phyloP scores from a whole-genome alignment of 2,888 invertebrate species.

The Epicampocera succincta region DNA sequence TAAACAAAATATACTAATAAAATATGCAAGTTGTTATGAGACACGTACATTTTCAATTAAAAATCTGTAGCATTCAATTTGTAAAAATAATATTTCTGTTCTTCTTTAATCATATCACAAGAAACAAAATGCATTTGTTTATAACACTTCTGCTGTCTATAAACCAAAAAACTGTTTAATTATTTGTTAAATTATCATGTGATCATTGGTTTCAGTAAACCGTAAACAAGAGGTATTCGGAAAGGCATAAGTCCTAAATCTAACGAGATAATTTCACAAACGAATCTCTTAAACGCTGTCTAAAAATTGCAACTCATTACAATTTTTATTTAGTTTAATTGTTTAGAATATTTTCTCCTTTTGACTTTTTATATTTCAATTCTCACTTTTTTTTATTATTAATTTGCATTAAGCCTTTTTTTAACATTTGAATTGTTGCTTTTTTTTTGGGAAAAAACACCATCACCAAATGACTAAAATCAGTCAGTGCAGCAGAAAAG shows the following conservation, averaged over 20 bases:
- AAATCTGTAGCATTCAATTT: too few relatives aligned
- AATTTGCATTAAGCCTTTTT: neutral
- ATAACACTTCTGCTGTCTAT: too few relatives aligned
- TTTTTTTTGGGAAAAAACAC: constrained; percentile 34
- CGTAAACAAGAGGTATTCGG: neutral
- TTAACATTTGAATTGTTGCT: neutral
- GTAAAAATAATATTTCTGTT: too few relatives aligned
- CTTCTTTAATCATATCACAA: too few relatives aligned
- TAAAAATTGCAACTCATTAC: constrained; percentile 38
- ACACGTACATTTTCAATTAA: too few relatives aligned
- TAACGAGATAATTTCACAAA: constrained; percentile 3
- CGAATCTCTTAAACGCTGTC: neutral
- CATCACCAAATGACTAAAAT: constrained; percentile 32
- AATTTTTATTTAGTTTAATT: constrained; percentile 36
- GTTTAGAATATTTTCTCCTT: constrained; percentile 22
- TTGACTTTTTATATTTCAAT: neutral
- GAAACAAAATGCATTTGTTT: too few relatives aligned
- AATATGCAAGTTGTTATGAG: too few relatives aligned
- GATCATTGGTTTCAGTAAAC: too few relatives aligned
- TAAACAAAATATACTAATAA: too few relatives aligned
- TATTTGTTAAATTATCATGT: too few relatives aligned
- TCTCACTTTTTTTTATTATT: constrained; percentile 1
- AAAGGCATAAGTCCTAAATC: neutral
- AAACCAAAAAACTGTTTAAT: too few relatives aligned
- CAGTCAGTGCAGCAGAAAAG: constrained; percentile 48